These are phyloP conservation scores for Cyphomyrmex costatus DNA, from an alignment of 1,140 invertebrate genomes.

Conservation along the genomic window DNA sequence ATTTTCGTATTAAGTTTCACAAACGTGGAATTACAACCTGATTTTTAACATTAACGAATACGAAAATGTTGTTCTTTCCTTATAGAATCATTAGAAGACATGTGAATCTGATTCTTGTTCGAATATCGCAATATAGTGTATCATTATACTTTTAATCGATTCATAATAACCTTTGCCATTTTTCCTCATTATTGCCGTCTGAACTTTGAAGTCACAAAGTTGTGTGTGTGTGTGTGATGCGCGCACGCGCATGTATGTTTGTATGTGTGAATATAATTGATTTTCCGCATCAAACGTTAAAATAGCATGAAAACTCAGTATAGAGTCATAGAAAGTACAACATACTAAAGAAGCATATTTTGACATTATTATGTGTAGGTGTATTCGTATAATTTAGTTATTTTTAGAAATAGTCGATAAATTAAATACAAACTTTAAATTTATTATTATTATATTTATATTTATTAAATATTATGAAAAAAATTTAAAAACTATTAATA, in stretches of 20 bases:
- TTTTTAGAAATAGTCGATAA: not conserved
- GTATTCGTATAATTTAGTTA: too few relatives aligned
- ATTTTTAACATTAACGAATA: not conserved
- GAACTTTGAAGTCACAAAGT: not conserved
- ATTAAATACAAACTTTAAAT: not conserved
- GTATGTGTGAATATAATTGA: not conserved
- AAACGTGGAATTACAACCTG: not conserved
- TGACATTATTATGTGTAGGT: not conserved
- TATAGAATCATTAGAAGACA: not conserved
- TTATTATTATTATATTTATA: not conserved
- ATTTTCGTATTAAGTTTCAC: constrained; percentile 5
- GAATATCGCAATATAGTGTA: constrained; percentile 14
- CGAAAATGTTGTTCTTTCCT: not conserved
- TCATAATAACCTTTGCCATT: not conserved
- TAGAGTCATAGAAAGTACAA: not conserved
- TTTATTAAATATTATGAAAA: not conserved
- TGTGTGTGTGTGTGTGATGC: not conserved
- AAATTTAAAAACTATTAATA: not conserved
- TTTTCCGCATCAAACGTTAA: not conserved
- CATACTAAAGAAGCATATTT: not conserved
- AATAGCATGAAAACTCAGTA: not conserved
- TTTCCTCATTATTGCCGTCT: constrained; percentile 40
- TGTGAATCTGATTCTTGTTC: not conserved
- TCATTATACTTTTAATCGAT: constrained; percentile 47
- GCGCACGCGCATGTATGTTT: not conserved